These are phyloP conservation scores for Lipophrys pholis DNA, from an alignment of 2,113 vertebrate genomes.

Conservation along the genomic window DNA sequence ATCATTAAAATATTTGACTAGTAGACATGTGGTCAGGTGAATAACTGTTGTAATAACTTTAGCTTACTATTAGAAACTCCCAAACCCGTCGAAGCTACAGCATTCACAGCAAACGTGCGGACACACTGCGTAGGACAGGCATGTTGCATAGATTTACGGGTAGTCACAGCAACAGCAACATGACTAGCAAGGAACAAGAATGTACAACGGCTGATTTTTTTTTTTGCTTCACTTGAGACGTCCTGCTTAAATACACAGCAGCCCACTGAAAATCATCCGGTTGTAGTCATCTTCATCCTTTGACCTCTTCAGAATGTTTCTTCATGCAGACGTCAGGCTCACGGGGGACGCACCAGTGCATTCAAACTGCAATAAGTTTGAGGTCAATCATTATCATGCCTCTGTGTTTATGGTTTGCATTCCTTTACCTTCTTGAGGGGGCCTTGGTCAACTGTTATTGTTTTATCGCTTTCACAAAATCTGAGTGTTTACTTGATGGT, in stretches of 20 bases:
- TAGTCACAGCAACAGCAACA: conserved; percentile 89
- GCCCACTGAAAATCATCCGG: conserved; percentile 59
- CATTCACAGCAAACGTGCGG: conserved; percentile 55
- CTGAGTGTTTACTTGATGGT: conserved; percentile 73
- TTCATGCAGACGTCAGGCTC: conserved; percentile 80
- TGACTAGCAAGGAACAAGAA: conserved; percentile 71
- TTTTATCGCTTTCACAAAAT: conserved; percentile 73
- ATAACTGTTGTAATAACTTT: conserved; percentile 66
- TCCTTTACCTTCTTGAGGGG: conserved; percentile 78
- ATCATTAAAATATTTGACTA: conserved; percentile 62
- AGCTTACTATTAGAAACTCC: conserved; percentile 68
- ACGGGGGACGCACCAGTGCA: conserved; percentile 74
- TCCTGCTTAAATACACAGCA: conserved; percentile 63
- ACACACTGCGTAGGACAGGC: conserved; percentile 83
- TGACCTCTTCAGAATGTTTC: conserved; percentile 72
- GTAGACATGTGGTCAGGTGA: conserved; percentile 74
- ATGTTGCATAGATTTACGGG: conserved; percentile 97
- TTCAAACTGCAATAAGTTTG: conserved; percentile 82
- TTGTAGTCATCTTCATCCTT: conserved; percentile 40
- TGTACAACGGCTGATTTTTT: conserved; percentile 75
- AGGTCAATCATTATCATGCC: conserved; percentile 77
- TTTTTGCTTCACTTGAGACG: conserved; percentile 60
- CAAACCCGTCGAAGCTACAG: conserved; percentile 75
- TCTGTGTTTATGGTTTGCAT: conserved; percentile 80
- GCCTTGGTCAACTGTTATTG: conserved; percentile 79